phyloP scores from a whole-genome alignment of 2,797 vertebrate genomes.

The Mormyrus proboscirostris region DNA sequence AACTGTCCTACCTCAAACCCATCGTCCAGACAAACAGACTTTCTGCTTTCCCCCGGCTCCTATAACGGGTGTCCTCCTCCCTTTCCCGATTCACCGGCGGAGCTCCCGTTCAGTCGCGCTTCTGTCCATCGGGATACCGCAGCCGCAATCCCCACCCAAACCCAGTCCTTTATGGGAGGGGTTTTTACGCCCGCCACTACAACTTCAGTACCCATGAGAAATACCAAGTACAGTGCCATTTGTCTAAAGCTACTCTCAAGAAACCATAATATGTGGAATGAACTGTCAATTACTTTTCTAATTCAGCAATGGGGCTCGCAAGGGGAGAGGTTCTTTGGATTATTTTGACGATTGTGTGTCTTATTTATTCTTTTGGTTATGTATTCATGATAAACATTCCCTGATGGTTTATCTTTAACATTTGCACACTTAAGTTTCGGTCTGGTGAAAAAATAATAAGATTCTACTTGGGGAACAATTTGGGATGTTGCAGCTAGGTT shows the following conservation, averaged over 20 bases:
- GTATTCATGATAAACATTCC: neutral
- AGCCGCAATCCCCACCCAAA: neutral
- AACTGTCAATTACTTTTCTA: neutral
- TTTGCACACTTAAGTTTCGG: neutral
- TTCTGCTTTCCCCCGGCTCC: neutral
- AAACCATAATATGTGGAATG: neutral
- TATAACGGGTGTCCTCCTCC: neutral
- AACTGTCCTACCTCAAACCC: constrained; percentile 7
- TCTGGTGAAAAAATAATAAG: neutral
- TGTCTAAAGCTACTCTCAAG: neutral
- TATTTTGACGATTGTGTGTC: neutral
- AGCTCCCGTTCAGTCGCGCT: neutral
- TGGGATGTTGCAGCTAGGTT: neutral
- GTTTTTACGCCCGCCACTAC: neutral
- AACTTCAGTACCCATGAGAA: neutral
- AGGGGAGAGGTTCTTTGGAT: neutral
- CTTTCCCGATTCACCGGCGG: neutral
- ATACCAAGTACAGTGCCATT: neutral
- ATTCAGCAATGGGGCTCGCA: neutral
- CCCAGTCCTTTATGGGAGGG: constrained; percentile 10
- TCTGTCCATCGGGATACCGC: neutral
- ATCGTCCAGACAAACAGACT: neutral
- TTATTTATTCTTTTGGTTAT: neutral
- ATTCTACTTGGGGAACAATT: neutral
- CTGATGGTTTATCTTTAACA: neutral